Percentiles rank a stretch among this genome's conserved stretches.
phyloP scores from a whole-genome alignment of 2,113 vertebrate genomes.

The Jaculus jaculus region DNA sequence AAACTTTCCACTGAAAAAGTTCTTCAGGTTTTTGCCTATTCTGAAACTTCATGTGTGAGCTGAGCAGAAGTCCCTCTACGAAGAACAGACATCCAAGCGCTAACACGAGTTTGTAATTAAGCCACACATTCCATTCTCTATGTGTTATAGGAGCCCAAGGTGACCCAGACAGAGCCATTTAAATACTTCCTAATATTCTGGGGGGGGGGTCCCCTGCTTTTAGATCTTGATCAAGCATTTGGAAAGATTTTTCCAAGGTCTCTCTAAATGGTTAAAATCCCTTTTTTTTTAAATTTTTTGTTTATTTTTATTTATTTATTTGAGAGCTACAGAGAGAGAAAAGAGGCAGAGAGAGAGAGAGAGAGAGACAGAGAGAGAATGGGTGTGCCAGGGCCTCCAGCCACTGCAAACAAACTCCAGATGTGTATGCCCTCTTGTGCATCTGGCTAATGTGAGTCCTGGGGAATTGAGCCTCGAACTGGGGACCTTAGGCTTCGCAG shows the following conservation, averaged over 20 bases:
- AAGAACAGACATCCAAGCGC: background rate
- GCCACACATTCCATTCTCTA: too few relatives aligned
- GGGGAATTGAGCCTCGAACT: too few relatives aligned
- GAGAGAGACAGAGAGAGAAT: too few relatives aligned
- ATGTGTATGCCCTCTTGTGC: too few relatives aligned
- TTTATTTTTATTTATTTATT: too few relatives aligned
- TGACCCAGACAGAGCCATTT: background rate
- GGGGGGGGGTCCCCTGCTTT: background rate
- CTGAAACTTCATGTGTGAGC: background rate
- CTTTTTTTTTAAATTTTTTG: background rate
- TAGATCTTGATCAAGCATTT: background rate
- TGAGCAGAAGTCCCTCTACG: background rate
- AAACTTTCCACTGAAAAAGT: conserved; percentile 13
- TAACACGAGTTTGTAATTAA: background rate
- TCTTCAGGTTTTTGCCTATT: background rate
- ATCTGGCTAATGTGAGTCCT: too few relatives aligned
- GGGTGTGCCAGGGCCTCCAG: too few relatives aligned
- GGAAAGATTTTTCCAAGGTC: conserved; percentile 15
- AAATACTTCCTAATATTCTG: background rate
- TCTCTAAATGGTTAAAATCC: background rate
- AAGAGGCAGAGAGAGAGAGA: too few relatives aligned
- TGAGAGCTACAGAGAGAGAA: too few relatives aligned
- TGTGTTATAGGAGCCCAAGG: background rate
- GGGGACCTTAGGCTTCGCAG: too few relatives aligned
- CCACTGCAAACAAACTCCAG: too few relatives aligned